These are phyloP conservation scores for Atractosteus spatula DNA, from an alignment of 2,113 vertebrate genomes.

Conservation along the genomic window DNA sequence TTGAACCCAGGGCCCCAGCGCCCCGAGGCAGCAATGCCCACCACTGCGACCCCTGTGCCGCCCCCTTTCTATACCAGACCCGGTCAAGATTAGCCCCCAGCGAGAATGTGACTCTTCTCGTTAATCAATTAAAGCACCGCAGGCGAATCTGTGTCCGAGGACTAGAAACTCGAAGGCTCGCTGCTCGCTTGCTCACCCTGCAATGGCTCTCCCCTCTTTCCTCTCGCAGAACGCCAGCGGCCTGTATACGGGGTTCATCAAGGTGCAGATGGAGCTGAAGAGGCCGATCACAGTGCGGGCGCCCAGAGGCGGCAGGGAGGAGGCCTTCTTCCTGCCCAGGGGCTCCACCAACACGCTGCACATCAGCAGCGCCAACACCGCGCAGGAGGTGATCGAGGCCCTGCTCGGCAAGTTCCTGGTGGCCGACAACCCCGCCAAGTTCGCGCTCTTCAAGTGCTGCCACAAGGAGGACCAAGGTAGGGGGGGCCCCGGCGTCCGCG, in stretches of 20 bases:
- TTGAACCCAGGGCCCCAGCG: no score
- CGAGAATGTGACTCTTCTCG: no score
- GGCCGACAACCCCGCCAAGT: slow-evolving; percentile 92
- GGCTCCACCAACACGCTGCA: slow-evolving; percentile 84
- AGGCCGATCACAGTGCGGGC: slow-evolving; percentile 76
- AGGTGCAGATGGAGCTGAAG: slow-evolving; percentile 90
- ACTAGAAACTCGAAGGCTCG: no score
- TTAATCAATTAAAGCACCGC: no score
- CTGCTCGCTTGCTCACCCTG: background rate
- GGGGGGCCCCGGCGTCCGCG: slow-evolving; percentile 9
- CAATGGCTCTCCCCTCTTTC: background rate
- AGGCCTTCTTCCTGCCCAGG: background rate
- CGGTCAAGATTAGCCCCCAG: no score
- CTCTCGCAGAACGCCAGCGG: slow-evolving; percentile 67
- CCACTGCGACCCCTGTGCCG: no score
- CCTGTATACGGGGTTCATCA: slow-evolving; percentile 93
- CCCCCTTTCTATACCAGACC: no score
- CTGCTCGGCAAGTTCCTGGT: slow-evolving; percentile 88
- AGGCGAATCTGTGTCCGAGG: no score
- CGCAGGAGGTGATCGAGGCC: slow-evolving; percentile 87
- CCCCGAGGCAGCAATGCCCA: no score
- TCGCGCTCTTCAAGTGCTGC: slow-evolving; percentile 91
- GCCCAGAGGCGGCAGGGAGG: slow-evolving; percentile 35
- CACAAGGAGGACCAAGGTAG: slow-evolving; percentile 92
- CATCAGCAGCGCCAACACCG: slow-evolving; percentile 90